A percentile compares a stretch with the other conserved stretches of the same genome.
Evolutionary conservation across 2,113 vertebrate species (phyloP).

Genomic region (Scopus umbretta): DNA sequence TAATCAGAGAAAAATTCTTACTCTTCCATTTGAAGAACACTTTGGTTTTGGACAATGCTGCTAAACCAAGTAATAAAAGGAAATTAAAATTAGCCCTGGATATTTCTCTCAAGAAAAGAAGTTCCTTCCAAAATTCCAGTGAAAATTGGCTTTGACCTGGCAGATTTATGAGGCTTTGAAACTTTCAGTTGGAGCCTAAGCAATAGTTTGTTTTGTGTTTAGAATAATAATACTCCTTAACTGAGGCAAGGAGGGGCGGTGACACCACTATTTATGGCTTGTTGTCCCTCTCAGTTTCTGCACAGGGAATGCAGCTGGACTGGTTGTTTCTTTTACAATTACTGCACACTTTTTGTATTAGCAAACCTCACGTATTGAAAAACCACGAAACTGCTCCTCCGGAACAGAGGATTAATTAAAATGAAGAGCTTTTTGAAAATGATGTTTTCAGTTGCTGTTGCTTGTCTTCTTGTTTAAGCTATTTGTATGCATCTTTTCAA

Average conservation of each 20-base stretch:
- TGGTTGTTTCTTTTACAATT: conserved; percentile 45
- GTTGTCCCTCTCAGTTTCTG: conserved; percentile 48
- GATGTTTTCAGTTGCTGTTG: background rate
- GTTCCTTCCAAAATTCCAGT: conserved; percentile 33
- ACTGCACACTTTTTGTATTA: background rate
- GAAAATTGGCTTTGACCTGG: conserved; percentile 48
- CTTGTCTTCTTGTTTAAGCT: background rate
- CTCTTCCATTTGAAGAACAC: background rate
- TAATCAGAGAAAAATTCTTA: background rate
- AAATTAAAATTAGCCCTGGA: conserved; percentile 4
- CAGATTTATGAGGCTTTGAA: conserved; percentile 60
- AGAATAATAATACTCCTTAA: conserved; percentile 50
- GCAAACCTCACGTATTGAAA: background rate
- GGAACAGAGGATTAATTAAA: background rate
- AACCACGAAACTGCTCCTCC: background rate
- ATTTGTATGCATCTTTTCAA: background rate
- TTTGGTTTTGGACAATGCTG: background rate
- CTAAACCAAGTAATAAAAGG: background rate
- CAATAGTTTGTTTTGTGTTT: conserved; percentile 55
- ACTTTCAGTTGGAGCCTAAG: conserved; percentile 30
- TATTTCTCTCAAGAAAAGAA: conserved; percentile 7
- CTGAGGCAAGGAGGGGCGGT: conserved; percentile 21
- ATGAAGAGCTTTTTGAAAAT: background rate
- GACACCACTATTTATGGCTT: conserved; percentile 58
- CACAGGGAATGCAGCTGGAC: conserved; percentile 55